Conservation (phyloP, 2,113 vertebrate species). For the Romanogobio albipinnatus region DNA sequence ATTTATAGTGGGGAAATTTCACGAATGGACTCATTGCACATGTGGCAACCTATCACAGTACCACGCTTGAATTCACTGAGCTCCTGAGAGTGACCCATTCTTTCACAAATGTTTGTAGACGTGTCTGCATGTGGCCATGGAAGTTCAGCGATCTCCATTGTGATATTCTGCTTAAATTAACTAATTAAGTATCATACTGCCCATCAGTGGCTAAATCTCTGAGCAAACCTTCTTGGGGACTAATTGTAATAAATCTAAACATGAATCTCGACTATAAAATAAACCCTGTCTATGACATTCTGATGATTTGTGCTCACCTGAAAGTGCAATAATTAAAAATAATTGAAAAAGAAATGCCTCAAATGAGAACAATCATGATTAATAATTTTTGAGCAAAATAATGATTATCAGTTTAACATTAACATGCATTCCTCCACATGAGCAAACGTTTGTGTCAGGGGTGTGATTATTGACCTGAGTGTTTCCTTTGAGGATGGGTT, state of each 20-base stretch:
- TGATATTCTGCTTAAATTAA: not conserved
- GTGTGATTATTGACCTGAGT: constrained; percentile 61
- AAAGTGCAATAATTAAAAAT: not conserved
- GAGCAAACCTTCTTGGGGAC: too few species aligned
- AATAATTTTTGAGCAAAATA: not conserved
- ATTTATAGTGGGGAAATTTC: too few species aligned
- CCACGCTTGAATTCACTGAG: too few species aligned
- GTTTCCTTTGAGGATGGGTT: constrained; percentile 77
- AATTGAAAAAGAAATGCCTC: not conserved
- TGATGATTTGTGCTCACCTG: not conserved
- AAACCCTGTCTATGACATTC: not conserved
- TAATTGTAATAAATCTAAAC: too few species aligned
- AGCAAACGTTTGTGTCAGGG: not conserved
- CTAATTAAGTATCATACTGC: not conserved
- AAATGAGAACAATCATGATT: not conserved
- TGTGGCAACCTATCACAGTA: too few species aligned
- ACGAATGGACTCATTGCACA: too few species aligned
- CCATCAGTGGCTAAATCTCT: not conserved
- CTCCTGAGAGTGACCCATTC: too few species aligned
- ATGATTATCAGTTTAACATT: not conserved
- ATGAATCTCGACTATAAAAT: not conserved
- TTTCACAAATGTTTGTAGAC: too few species aligned
- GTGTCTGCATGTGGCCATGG: too few species aligned
- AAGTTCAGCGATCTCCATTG: not conserved
- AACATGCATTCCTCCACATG: not conserved